Evolutionary conservation across 2,797 vertebrate genomes (phyloP).

Genomic region (Alca torda): DNA sequence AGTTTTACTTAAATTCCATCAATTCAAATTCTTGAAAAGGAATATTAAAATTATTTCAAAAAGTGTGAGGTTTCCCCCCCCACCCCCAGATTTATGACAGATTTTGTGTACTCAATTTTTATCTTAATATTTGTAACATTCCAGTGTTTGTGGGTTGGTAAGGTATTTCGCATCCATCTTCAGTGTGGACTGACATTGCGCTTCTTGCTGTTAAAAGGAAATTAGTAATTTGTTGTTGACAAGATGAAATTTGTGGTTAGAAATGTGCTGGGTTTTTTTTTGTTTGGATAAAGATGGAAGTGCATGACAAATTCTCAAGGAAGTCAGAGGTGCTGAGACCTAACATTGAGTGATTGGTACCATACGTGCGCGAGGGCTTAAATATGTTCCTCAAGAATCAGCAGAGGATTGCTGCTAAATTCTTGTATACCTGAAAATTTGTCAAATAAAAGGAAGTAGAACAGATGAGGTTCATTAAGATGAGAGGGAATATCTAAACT

Average conservation of each 20-base stretch:
- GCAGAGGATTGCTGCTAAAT: not conserved
- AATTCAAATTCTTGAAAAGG: not conserved
- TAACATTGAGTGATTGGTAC: not conserved
- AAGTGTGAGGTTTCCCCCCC: accelerated
- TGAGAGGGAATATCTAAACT: not conserved
- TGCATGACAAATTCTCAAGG: not conserved
- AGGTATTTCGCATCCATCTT: not conserved
- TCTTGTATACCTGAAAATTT: not conserved
- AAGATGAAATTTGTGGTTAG: not conserved
- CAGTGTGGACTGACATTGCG: not conserved
- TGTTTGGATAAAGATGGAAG: not conserved
- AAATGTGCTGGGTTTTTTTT: not conserved
- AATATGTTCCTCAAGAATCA: not conserved
- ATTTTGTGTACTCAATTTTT: not conserved
- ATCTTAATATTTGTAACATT: not conserved
- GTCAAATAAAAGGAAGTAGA: not conserved
- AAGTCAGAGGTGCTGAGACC: not conserved
- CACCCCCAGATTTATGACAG: not conserved
- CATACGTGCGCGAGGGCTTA: accelerated
- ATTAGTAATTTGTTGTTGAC: not conserved
- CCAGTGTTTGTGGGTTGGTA: not conserved
- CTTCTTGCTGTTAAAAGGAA: not conserved
- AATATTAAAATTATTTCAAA: not conserved
- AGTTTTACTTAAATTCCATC: not conserved
- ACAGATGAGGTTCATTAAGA: not conserved